Conservation (phyloP, 2,113 vertebrate genomes). For the Odocoileus hemionus region DNA sequence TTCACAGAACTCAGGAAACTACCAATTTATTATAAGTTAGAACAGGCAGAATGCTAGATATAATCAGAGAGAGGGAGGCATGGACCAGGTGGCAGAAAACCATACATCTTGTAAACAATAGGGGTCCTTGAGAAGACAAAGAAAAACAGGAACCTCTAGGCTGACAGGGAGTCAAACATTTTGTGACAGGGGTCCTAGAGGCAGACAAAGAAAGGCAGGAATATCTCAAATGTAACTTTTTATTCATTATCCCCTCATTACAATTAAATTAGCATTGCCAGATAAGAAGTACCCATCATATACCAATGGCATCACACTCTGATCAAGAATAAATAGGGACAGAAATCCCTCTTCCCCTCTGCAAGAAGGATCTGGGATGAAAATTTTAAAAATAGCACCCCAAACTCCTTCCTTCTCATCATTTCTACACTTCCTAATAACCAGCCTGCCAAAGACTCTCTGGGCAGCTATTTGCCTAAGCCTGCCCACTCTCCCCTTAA, state of each 20-base stretch:
- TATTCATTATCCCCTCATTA: background rate
- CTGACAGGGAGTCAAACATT: background rate
- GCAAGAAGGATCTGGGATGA: background rate
- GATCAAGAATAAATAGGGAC: background rate
- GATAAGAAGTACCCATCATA: background rate
- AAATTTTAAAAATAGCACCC: background rate
- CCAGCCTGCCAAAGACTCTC: background rate
- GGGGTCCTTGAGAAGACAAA: background rate
- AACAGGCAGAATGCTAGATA: background rate
- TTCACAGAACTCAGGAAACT: background rate
- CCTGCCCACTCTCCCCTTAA: background rate
- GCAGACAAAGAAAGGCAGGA: background rate
- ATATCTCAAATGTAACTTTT: background rate
- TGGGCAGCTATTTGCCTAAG: background rate
- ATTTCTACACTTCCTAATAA: background rate
- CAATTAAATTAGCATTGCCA: background rate
- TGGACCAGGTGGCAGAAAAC: background rate
- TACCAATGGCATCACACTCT: background rate
- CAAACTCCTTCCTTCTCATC: background rate
- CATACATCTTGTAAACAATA: background rate
- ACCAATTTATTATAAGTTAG: background rate
- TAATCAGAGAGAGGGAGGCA: background rate
- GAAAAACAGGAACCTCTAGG: background rate
- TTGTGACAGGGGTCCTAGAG: background rate
- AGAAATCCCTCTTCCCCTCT: background rate